Percentiles rank a stretch among this genome's conserved stretches.
phyloP scores from a whole-genome alignment of 2,113 vertebrate genomes.

The Epinephelus cyanopodus region DNA sequence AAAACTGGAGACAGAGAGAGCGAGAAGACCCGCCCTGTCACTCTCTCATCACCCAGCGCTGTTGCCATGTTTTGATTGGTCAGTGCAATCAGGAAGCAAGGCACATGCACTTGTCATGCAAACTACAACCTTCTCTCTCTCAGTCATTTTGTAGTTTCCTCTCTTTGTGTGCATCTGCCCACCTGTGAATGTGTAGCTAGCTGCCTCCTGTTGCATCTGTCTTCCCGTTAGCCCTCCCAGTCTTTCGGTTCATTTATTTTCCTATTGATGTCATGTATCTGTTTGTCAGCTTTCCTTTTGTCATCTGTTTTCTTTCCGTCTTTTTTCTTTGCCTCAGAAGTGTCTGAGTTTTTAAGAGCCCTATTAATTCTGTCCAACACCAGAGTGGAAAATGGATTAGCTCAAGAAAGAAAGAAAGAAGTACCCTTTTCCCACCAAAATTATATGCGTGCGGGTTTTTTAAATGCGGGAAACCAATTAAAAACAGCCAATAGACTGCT shows the following conservation, averaged over 20 bases:
- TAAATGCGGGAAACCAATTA: too few relatives aligned
- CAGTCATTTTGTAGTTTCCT: neutral
- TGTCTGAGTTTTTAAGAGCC: slow-evolving; percentile 65
- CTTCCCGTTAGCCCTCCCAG: neutral
- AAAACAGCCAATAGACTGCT: too few relatives aligned
- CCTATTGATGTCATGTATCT: slow-evolving; percentile 20
- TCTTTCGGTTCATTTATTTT: slow-evolving; percentile 13
- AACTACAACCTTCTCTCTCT: neutral
- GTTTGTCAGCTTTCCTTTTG: slow-evolving; percentile 17
- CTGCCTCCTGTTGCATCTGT: neutral
- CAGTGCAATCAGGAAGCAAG: slow-evolving; percentile 22
- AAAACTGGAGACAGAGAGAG: slow-evolving; percentile 65
- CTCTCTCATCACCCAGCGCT: slow-evolving; percentile 35
- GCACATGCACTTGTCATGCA: neutral
- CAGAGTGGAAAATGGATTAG: slow-evolving; percentile 58
- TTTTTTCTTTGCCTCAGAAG: slow-evolving; percentile 35
- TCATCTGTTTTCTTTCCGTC: slow-evolving; percentile 51
- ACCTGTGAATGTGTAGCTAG: slow-evolving; percentile 1
- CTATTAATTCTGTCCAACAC: slow-evolving; percentile 62
- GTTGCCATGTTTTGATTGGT: slow-evolving; percentile 52
- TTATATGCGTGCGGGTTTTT: too few relatives aligned
- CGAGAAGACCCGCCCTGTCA: slow-evolving; percentile 60
- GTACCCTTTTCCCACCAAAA: neutral
- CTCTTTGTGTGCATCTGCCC: neutral
- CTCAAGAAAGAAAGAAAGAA: slow-evolving; percentile 16